phyloP scores from a whole-genome alignment of 2,797 vertebrate genomes.

The Sarcoramphus papa region DNA sequence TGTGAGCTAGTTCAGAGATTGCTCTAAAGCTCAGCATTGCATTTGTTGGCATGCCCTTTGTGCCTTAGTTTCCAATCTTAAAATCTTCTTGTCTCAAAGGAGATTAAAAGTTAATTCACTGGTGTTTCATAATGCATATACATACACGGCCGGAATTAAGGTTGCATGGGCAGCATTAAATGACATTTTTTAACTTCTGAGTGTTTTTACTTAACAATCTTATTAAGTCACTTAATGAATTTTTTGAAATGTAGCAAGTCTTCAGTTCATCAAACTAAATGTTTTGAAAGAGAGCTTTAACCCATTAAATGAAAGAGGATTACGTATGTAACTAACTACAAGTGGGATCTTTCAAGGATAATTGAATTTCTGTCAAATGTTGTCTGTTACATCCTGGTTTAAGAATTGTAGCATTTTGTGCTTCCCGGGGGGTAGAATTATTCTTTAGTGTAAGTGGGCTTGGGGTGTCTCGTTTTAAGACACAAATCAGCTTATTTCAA shows the following conservation, averaged over 20 bases:
- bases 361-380: slow-evolving; percentile 54
- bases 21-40: not conserved
- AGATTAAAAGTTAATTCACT: slow-evolving; percentile 60
- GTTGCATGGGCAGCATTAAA: not conserved
- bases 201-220: slow-evolving; percentile 33
- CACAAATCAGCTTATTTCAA: not conserved
- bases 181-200: slow-evolving; percentile 24
- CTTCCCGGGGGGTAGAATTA: not conserved
- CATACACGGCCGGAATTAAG: not conserved
- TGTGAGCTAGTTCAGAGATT: not conserved
- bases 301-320: slow-evolving; percentile 49
- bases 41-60: slow-evolving; percentile 41
- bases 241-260: slow-evolving; percentile 10
- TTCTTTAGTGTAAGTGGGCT: not conserved
- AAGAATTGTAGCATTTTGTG: not conserved
- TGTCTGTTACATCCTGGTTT: slow-evolving; percentile 22
- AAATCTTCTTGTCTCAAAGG: slow-evolving; percentile 41
- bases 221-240: slow-evolving; percentile 43
- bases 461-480: not conserved
- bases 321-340: slow-evolving; percentile 8
- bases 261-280: slow-evolving; percentile 21
- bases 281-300: slow-evolving; percentile 41
- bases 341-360: slow-evolving; percentile 40
- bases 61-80: slow-evolving; percentile 41
- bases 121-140: slow-evolving; percentile 5